Percentiles rank a stretch among this genome's conserved stretches.
phyloP scores from a whole-genome alignment of 2,113 vertebrate genomes.

The Triplophysa tibetana region DNA sequence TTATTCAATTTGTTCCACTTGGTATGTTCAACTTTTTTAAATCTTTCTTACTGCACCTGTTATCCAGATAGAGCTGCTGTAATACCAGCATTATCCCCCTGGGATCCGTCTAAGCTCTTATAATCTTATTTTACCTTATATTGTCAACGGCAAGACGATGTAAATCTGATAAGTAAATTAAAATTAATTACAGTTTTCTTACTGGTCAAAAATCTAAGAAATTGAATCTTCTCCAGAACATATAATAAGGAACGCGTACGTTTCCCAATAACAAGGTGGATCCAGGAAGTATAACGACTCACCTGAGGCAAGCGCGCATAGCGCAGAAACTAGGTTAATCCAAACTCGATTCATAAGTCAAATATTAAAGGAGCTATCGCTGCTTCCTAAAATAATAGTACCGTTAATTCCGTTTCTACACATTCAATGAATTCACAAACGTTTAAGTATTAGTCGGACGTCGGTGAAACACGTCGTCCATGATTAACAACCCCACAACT shows the following conservation, averaged over 20 bases:
- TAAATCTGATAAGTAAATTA: background rate
- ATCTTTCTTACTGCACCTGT: background rate
- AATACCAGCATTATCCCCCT: background rate
- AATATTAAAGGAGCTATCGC: background rate
- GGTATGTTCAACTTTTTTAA: background rate
- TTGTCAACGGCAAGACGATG: background rate
- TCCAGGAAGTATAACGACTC: slow-evolving; percentile 52
- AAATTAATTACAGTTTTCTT: background rate
- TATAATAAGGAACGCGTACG: background rate
- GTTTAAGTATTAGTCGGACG: background rate
- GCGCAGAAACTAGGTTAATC: slow-evolving; percentile 54
- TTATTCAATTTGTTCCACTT: background rate
- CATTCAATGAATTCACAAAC: background rate
- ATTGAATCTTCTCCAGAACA: background rate
- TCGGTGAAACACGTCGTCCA: background rate
- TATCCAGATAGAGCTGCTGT: slow-evolving; percentile 1
- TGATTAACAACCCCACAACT: background rate
- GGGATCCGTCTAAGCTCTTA: slow-evolving; percentile 10
- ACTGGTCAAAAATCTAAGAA: background rate
- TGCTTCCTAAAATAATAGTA: background rate
- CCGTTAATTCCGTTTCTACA: background rate
- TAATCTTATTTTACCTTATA: slow-evolving; percentile 25
- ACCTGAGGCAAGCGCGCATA: slow-evolving; percentile 68
- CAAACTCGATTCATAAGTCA: slow-evolving; percentile 60
- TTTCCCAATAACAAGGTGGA: background rate